These are phyloP conservation scores for Xerus inauris DNA, from an alignment of 2,113 vertebrate genomes.

Conservation along the genomic window DNA sequence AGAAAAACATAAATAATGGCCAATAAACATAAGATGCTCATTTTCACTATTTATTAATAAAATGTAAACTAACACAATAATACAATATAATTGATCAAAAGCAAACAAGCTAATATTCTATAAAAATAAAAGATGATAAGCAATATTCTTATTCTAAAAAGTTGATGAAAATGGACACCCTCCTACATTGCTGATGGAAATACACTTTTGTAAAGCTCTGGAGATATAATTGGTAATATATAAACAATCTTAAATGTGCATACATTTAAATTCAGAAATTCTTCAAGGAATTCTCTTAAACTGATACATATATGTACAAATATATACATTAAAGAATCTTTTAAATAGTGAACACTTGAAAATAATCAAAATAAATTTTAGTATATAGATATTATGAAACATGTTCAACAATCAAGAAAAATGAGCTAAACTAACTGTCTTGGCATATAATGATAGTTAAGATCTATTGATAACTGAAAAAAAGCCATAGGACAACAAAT, in stretches of 20 bases:
- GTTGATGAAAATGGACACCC: neutral
- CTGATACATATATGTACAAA: neutral
- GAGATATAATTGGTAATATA: neutral
- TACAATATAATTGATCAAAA: neutral
- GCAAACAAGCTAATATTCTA: neutral
- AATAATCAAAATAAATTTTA: neutral
- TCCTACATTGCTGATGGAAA: neutral
- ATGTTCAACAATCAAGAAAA: neutral
- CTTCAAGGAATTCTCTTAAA: neutral
- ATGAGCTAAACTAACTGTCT: neutral
- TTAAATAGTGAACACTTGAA: conserved; percentile 6
- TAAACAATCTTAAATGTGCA: neutral
- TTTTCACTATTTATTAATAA: neutral
- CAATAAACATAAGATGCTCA: neutral
- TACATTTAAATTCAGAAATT: neutral
- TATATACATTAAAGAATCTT: neutral
- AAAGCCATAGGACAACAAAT: neutral
- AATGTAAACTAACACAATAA: neutral
- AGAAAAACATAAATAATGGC: neutral
- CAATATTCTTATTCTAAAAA: neutral
- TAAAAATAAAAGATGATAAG: neutral
- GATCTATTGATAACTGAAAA: neutral
- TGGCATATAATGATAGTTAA: neutral
- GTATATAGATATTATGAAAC: neutral
- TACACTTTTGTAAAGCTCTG: neutral